Evolutionary conservation across 2,113 vertebrate species (phyloP).

Genomic region (Narcine bancroftii): DNA sequence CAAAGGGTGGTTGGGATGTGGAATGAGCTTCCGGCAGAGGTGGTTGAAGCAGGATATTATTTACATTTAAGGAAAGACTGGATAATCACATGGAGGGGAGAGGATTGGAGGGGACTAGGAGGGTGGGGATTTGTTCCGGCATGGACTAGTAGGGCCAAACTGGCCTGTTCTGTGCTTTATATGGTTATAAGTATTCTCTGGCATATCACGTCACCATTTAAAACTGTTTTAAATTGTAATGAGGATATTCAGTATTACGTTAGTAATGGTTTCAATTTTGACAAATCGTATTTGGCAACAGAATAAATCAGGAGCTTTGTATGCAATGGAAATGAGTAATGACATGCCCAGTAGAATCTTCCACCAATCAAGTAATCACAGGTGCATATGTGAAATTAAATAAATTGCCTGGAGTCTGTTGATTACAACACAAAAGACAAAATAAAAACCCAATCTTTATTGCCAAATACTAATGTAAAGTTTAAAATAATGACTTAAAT

Average conservation of each 20-base stretch:
- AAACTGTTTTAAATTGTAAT: background rate
- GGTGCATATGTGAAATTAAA: background rate
- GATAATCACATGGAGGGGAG: no score
- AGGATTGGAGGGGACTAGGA: no score
- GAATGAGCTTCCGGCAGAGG: no score
- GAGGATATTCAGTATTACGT: background rate
- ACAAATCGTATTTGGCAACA: background rate
- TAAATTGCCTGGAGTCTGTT: background rate
- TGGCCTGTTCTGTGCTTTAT: no score
- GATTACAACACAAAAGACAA: background rate
- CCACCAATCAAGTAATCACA: background rate
- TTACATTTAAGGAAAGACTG: no score
- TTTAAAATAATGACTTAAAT: background rate
- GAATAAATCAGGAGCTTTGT: background rate
- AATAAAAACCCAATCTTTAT: background rate
- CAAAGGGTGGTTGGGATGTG: no score
- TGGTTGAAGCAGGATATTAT: no score
- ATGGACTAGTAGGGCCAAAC: no score
- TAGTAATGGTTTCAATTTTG: background rate
- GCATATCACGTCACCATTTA: background rate
- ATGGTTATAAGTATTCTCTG: background rate
- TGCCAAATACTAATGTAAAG: slow-evolving; percentile 14
- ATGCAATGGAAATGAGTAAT: background rate
- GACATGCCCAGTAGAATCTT: background rate
- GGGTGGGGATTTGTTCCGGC: no score